Conservation (phyloP, 1,140 invertebrate species). For the Bemisia tabaci region DNA sequence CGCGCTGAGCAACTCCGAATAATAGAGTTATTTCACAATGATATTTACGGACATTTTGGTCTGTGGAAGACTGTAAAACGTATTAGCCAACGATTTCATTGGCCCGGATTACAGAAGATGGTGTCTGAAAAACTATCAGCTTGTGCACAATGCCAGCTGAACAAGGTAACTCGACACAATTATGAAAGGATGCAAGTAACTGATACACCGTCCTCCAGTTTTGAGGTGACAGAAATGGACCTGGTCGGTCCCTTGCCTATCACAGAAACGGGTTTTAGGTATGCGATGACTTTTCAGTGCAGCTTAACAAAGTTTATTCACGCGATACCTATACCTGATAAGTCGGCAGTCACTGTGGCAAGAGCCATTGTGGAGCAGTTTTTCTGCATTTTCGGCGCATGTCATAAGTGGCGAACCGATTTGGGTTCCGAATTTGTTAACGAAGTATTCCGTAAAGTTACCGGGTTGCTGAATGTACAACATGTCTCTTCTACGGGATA, state of each 20-base stretch:
- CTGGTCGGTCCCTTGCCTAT: conserved; percentile 26
- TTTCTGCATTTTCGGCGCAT: conserved; percentile 11
- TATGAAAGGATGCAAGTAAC: conserved; percentile 8
- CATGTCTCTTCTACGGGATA: conserved; percentile 19
- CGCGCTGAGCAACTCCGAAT: no score
- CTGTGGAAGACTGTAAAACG: no score
- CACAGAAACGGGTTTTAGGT: conserved; percentile 23
- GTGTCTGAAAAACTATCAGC: no score
- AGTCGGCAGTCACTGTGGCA: conserved; percentile 23
- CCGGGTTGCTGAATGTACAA: conserved; percentile 25
- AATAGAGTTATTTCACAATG: no score
- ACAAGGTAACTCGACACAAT: no score
- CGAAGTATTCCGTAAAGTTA: conserved; percentile 24
- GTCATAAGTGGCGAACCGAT: conserved; percentile 11
- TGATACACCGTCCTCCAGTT: conserved; percentile 2
- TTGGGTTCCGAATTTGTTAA: conserved; percentile 14
- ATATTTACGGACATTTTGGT: no score
- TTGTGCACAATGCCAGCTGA: no score
- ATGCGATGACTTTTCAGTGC: conserved; percentile 26
- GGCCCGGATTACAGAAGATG: no score
- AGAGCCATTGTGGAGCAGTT: conserved; percentile 15
- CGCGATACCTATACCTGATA: conserved; percentile 23
- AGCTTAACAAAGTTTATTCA: conserved; percentile 26
- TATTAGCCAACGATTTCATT: no score
- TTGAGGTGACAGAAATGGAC: conserved; percentile 19